Percentiles rank a stretch among this genome's conserved stretches.
These are phyloP conservation scores for Diadegma fenestrale DNA, from an alignment of 2,888 invertebrate genomes.

Conservation along the genomic window DNA sequence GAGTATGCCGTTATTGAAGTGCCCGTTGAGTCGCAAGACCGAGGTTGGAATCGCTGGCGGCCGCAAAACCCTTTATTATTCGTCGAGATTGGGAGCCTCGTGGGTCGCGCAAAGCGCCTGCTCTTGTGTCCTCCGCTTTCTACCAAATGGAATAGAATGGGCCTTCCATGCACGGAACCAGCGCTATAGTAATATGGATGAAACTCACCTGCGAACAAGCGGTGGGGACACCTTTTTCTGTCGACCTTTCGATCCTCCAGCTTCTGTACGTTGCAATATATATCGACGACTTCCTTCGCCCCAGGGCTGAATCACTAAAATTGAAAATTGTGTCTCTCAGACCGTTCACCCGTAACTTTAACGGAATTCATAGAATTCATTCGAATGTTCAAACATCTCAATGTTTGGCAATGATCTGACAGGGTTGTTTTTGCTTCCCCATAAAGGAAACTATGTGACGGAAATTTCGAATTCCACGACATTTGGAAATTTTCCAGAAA, in stretches of 20 bases:
- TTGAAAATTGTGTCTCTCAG: background rate
- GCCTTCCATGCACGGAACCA: background rate
- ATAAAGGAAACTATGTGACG: too few species aligned
- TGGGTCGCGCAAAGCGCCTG: slow-evolving; percentile 31
- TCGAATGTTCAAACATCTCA: background rate
- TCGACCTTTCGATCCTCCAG: background rate
- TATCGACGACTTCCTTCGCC: background rate
- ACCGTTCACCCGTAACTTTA: background rate
- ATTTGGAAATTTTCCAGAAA: too few species aligned
- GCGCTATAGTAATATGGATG: slow-evolving; percentile 22
- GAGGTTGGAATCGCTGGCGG: background rate
- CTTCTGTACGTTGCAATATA: slow-evolving; percentile 4
- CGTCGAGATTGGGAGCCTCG: slow-evolving; percentile 3
- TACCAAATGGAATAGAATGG: slow-evolving; percentile 32
- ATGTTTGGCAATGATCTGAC: background rate
- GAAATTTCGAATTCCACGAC: too few species aligned
- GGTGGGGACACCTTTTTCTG: slow-evolving; percentile 28
- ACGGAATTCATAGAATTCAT: background rate
- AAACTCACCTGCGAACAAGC: slow-evolving; percentile 50
- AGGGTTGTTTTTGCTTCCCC: too few species aligned
- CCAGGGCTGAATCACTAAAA: slow-evolving; percentile 1
- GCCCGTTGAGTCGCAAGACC: slow-evolving; percentile 12
- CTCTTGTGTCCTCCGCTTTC: slow-evolving; percentile 7
- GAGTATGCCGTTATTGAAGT: slow-evolving; percentile 45
- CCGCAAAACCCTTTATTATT: slow-evolving; percentile 53